These are phyloP conservation scores for Synaphobranchus kaupii DNA, from an alignment of 2,797 vertebrate species.

Conservation along the genomic window DNA sequence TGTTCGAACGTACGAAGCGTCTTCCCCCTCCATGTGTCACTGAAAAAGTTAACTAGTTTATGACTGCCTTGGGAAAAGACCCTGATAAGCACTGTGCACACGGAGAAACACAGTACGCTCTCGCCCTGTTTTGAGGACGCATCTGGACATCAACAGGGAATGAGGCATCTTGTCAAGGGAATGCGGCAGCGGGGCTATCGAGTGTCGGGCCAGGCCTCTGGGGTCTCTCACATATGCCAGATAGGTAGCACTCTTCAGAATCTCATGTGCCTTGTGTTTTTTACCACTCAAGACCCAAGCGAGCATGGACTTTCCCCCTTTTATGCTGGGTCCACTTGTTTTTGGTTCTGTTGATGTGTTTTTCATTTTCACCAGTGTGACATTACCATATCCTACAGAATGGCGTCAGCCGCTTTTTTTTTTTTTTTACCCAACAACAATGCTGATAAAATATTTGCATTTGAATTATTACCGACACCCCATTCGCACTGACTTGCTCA, in stretches of 20 bases:
- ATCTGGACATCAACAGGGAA: neutral
- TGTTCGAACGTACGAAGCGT: neutral
- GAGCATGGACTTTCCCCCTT: neutral
- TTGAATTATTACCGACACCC: neutral
- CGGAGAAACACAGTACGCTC: neutral
- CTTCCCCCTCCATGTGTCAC: neutral
- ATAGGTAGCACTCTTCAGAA: neutral
- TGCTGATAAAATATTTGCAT: neutral
- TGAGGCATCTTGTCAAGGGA: neutral
- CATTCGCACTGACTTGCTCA: no score
- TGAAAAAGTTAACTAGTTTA: constrained; percentile 1
- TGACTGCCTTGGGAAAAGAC: neutral
- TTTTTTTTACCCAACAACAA: neutral
- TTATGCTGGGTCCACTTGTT: neutral
- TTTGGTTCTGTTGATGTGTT: neutral
- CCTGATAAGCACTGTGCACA: neutral
- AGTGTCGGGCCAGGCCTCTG: no score
- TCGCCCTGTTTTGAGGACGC: neutral
- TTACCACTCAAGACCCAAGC: neutral
- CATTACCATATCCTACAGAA: neutral
- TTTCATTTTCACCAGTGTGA: neutral
- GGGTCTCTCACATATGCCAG: neutral
- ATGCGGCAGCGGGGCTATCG: neutral
- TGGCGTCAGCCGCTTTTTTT: neutral
- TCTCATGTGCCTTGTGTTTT: neutral